Evolutionary conservation across 2,113 vertebrate species (phyloP).

Genomic region (Progne subis): DNA sequence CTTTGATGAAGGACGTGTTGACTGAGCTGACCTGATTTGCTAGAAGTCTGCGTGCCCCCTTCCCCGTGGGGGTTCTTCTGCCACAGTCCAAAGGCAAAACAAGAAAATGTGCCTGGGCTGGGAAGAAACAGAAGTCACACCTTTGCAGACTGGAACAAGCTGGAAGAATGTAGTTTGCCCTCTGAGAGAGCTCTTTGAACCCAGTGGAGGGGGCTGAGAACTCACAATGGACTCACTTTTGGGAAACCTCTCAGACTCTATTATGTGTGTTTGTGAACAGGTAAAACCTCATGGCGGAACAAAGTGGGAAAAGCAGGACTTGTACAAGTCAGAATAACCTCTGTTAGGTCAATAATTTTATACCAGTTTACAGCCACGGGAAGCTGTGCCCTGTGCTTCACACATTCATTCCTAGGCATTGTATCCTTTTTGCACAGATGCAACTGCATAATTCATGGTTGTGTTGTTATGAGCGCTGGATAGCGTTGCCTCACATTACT

Average conservation of each 20-base stretch:
- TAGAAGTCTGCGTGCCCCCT: background rate
- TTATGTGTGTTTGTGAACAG: background rate
- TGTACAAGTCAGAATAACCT: background rate
- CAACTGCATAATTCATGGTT: background rate
- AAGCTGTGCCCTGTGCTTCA: background rate
- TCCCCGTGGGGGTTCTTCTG: background rate
- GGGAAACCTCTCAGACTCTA: background rate
- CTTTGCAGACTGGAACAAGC: background rate
- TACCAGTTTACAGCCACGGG: background rate
- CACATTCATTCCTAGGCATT: background rate
- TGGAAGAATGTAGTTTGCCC: background rate
- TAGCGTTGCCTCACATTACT: background rate
- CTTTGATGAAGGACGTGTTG: background rate
- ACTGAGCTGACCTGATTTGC: background rate
- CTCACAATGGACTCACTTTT: background rate
- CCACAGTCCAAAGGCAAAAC: background rate
- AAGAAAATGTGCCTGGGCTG: background rate
- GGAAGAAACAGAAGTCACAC: background rate
- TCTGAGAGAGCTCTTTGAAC: background rate
- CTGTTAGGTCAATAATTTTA: background rate
- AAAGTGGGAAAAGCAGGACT: background rate
- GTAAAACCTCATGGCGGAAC: fast-evolving
- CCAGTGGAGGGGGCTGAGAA: background rate
- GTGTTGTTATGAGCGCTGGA: fast-evolving
- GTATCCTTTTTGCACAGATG: background rate